Conservation (phyloP, 2,113 vertebrate genomes). For the Ciconia stormi region DNA sequence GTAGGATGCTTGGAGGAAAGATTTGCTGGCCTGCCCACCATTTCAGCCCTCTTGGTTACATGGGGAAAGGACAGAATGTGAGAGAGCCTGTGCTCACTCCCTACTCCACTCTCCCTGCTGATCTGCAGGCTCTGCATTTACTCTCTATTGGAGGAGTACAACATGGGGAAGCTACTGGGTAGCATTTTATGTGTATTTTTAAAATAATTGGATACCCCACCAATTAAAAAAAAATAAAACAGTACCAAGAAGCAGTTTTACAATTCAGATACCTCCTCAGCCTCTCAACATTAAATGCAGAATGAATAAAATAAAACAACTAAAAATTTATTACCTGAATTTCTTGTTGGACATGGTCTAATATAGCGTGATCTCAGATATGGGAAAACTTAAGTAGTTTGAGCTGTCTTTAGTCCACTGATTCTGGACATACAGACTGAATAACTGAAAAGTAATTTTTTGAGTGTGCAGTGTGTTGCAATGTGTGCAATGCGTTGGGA, state of each 20-base stretch:
- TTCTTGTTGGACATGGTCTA: rapidly evolving
- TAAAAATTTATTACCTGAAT: neutral
- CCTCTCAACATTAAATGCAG: neutral
- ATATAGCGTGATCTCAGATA: neutral
- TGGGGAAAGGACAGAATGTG: neutral
- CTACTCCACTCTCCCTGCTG: neutral
- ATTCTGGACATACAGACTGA: neutral
- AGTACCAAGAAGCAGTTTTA: neutral
- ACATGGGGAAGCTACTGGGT: neutral
- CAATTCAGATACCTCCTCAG: neutral
- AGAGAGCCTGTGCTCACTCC: neutral
- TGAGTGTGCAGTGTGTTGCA: neutral
- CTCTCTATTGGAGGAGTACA: neutral
- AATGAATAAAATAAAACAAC: neutral
- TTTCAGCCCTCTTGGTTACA: neutral
- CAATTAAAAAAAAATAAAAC: neutral
- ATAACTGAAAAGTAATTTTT: neutral
- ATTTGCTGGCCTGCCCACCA: neutral
- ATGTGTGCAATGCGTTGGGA: neutral
- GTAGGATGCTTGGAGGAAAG: neutral
- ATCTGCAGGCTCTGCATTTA: neutral
- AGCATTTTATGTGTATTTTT: neutral
- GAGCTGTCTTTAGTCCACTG: neutral
- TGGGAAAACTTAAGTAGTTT: neutral
- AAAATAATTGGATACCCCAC: neutral